Conservation (phyloP, 2,888 invertebrate genomes). For the Congeria kusceri region DNA sequence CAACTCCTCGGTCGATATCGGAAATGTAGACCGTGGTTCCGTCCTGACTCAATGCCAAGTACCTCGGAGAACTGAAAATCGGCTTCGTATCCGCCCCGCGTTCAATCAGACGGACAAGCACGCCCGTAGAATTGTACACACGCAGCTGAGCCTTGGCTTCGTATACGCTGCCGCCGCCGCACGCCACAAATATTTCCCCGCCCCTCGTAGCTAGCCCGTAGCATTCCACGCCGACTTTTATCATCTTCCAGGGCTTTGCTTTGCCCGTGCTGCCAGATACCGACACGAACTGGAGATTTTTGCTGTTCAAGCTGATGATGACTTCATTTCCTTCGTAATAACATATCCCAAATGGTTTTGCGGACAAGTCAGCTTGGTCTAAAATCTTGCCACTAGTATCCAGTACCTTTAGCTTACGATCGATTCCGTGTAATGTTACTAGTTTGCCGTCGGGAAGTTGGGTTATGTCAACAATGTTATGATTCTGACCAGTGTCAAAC, state of each 20-base stretch:
- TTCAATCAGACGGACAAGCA: conserved; percentile 5
- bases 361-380: conserved; percentile 10
- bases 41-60: conserved; percentile 8
- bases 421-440: conserved; percentile 3
- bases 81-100: conserved; percentile 6
- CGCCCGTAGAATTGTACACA: conserved; percentile 11
- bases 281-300: conserved; percentile 10
- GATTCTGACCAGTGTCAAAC: conserved; percentile 6
- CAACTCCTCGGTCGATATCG: conserved; percentile 10
- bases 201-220: not conserved
- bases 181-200: conserved; percentile 14
- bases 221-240: conserved; percentile 16
- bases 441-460: not conserved
- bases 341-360: conserved; percentile 13
- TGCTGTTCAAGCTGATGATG: conserved; percentile 11
- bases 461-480: not conserved
- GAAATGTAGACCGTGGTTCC: conserved; percentile 5
- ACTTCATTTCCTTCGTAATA: not conserved
- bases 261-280: conserved; percentile 1
- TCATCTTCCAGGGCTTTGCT: not conserved
- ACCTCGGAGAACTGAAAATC: conserved; percentile 9
- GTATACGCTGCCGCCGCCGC: conserved; percentile 12
- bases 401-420: conserved; percentile 6
- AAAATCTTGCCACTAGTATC: not conserved
- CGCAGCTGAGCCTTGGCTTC: conserved; percentile 17